Evolutionary conservation across 2,797 vertebrate species (phyloP), one percentile per base, ranked within the genome.

Genomic region (Lerista edwardsae): DNA sequence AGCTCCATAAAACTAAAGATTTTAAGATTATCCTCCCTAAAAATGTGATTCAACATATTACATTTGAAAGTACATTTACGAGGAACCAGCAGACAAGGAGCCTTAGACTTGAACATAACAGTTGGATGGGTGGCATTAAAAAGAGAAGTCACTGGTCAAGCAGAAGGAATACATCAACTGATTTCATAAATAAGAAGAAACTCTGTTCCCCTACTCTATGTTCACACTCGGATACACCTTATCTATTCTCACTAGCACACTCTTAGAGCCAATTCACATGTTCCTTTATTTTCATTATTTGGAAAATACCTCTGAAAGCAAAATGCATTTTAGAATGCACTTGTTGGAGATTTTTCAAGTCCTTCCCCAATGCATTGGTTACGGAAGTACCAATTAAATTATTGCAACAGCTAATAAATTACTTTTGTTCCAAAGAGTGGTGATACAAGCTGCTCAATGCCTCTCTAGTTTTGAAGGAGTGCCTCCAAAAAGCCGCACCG

Each of bases 21-120:
- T 82, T 59, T 51, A 0, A 62, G 83, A 86, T 86, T 77, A 82
- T 72, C 65, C 79, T 51, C 65, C 21, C 41, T 69, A 79, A 87
- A 68, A 44, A 85, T 79, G 14, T 0, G 36, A 0, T 29, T 77
- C 41, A 47, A 55, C 41, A 39, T 9, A 77, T 41, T 75, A 59
- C 84, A 83, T 47, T 73, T 83, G 31, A 44, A 19, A 78, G 84
- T 2, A 1, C n/a, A 62, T 64, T 76, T 73, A 31, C 62, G 78
- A 86, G 36, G 82, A 85, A 67, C 1, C 72, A 47, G 25, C 62
- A 75, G 68, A 85, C 29, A 73, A 59, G 15, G 65, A 69, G 14
- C 1, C 41, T 23, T 17, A 1, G 55, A 79, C 15, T 62, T 81
- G 10, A 76, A 65, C 72, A 76, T 51, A 68, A 57, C 47, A 57